Evolutionary conservation across 1,140 invertebrate genomes (phyloP), one percentile per base, ranked within the genome.

Genomic region (Nomia melanderi): DNA sequence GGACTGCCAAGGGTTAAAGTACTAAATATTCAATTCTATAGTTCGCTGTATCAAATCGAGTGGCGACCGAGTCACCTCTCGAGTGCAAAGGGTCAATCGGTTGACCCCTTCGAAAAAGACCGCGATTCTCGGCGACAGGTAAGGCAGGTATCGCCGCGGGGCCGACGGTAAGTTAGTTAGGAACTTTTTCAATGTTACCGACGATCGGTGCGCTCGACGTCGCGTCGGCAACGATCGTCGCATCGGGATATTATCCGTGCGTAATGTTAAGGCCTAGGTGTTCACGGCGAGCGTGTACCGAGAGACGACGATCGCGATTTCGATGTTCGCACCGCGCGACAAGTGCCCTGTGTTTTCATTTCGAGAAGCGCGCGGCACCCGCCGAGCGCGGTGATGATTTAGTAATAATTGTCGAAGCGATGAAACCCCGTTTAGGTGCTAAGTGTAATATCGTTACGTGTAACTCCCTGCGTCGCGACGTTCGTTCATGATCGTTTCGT

Each of bases 161-260:
- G 25, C 54, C 36, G n/a, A 53, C n/a, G 73, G 57, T 82, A 82
- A 82, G 65, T 80, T 85, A 85, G 84, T 71, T 85, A 84, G 82
- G 56, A 76, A 81, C 27, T 73, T 63, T 69, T 71, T 47, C 56
- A 69, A 64, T 81, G 54, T 36, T 36, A 50, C 27, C 60, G 81
- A 56, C 57, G 72, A 77, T 72, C 69, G 66, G 44, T 47, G 47
- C 33, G 54, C 47, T n/a, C 23, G 56, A 23, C 7, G 29, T n/a
- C 17, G 56, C 17, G 56, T 44, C 7, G 47, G 27, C 25, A 41
- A 14, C 23, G 36, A 60, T 36, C 39, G 70, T 64, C 20, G 50
- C n/a, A 54, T 59, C 39, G 36, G 14, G 12, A n/a, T 66, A 39
- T 25, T 23, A n/a, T 66, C 62, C 44, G n/a, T 62, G 47, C 33